A percentile compares a stretch with the other conserved stretches of the same genome.
Conservation (phyloP, 2,113 vertebrate species). For the Oxyura jamaicensis region DNA sequence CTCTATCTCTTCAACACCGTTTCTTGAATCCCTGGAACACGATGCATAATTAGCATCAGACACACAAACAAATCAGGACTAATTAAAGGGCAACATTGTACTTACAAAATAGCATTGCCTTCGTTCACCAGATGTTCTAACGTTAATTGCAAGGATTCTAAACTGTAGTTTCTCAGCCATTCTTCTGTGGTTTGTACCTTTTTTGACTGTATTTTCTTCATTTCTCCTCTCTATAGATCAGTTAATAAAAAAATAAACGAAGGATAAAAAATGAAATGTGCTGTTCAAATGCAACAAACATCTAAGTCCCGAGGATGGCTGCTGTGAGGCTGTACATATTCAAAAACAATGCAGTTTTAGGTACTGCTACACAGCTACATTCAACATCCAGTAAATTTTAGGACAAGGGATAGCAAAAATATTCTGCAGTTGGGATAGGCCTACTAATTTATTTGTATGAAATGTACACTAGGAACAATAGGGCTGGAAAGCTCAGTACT, state of each 20-base stretch:
- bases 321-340: not conserved
- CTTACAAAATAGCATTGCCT: constrained; percentile 66
- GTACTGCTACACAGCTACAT: not conserved
- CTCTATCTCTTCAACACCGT: constrained; percentile 30
- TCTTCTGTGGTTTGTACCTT: constrained; percentile 66
- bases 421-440: not conserved
- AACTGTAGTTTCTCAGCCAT: constrained; percentile 75
- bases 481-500: not conserved
- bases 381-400: not conserved
- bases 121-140: constrained; percentile 71
- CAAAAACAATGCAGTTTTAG: not conserved
- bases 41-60: not conserved
- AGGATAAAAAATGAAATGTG: not conserved
- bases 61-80: not conserved
- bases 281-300: not conserved
- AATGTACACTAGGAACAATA: not conserved
- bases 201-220: not conserved
- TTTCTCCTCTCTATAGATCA: constrained; percentile 50
- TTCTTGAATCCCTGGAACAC: constrained; percentile 57
- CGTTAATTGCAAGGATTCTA: constrained; percentile 75
- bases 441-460: not conserved
- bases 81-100: not conserved
- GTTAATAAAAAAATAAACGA: not conserved
- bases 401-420: not conserved
- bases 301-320: not conserved